These are phyloP conservation scores for Procambarus virginalis DNA, from an alignment of 1,140 invertebrate genomes.

Conservation along the genomic window DNA sequence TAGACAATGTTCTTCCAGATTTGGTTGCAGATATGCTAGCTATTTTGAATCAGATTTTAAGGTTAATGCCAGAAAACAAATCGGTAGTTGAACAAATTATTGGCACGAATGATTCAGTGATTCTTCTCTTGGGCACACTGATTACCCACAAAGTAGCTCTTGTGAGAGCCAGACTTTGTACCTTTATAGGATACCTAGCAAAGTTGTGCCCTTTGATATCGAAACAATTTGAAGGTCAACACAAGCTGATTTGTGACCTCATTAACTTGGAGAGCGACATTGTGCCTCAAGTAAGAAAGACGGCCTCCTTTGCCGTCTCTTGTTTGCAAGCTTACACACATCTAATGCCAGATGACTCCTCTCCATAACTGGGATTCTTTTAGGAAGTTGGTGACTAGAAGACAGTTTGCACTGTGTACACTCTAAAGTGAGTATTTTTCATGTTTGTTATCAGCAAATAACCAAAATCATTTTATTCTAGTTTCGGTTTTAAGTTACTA, in stretches of 20 bases:
- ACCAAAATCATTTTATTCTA: neutral
- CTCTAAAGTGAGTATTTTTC: neutral
- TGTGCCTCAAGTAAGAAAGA: slow-evolving; percentile 60
- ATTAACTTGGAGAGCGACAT: slow-evolving; percentile 68
- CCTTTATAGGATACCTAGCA: slow-evolving; percentile 61
- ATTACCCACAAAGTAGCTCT: slow-evolving; percentile 62
- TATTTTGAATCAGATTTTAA: slow-evolving; percentile 83
- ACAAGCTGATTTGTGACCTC: slow-evolving; percentile 66
- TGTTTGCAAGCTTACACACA: slow-evolving; percentile 60
- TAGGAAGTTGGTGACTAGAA: neutral
- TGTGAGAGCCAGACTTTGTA: slow-evolving; percentile 55
- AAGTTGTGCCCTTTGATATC: slow-evolving; percentile 52
- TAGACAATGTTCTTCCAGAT: slow-evolving; percentile 79
- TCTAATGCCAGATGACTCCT: slow-evolving; percentile 56
- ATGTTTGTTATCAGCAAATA: neutral
- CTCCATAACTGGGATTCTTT: slow-evolving; percentile 15
- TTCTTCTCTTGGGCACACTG: slow-evolving; percentile 55
- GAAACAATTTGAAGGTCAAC: slow-evolving; percentile 57
- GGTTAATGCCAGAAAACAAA: slow-evolving; percentile 83
- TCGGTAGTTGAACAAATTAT: slow-evolving; percentile 84
- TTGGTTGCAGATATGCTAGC: slow-evolving; percentile 82
- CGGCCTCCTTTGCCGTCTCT: slow-evolving; percentile 67
- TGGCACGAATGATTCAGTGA: slow-evolving; percentile 33
- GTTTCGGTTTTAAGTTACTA: neutral
- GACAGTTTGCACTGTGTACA: neutral